phyloP scores from a whole-genome alignment of 2,888 invertebrate species.

The Chrysomela aeneicollis region DNA sequence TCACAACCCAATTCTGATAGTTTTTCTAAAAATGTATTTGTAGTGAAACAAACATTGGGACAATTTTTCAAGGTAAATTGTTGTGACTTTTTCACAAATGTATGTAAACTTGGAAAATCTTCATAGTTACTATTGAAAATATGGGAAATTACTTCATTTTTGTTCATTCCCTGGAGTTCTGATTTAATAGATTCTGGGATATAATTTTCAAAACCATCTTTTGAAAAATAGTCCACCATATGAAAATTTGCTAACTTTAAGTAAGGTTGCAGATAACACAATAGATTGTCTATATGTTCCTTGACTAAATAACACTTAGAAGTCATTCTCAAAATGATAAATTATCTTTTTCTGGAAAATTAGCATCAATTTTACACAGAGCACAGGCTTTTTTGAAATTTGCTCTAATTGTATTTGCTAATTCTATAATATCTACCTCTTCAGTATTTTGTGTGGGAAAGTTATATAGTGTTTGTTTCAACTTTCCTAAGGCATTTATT shows the following conservation, averaged over 20 bases:
- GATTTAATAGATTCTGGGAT: constrained; percentile 66
- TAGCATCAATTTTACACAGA: constrained; percentile 68
- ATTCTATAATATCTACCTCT: constrained; percentile 70
- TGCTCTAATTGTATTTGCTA: constrained; percentile 70
- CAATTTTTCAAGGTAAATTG: constrained; percentile 52
- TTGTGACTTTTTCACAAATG: constrained; percentile 50
- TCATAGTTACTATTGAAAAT: constrained; percentile 62
- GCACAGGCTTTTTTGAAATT: constrained; percentile 76
- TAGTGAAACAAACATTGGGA: constrained; percentile 60
- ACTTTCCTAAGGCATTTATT: constrained; percentile 63
- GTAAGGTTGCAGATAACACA: constrained; percentile 67
- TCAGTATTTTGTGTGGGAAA: constrained; percentile 75
- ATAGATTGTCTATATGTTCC: constrained; percentile 63
- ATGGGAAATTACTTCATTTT: constrained; percentile 61
- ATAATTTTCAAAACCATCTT: constrained; percentile 66
- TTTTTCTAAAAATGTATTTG: constrained; percentile 58
- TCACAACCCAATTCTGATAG: constrained; percentile 56
- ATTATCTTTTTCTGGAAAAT: constrained; percentile 65
- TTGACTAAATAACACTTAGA: constrained; percentile 52
- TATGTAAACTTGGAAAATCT: constrained; percentile 45
- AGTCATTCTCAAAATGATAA: constrained; percentile 67
- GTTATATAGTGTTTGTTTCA: constrained; percentile 67
- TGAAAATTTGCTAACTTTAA: constrained; percentile 77
- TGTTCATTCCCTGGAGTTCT: constrained; percentile 62
- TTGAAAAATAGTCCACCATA: constrained; percentile 77